Evolutionary conservation across 2,888 invertebrate genomes (phyloP).

Genomic region (Ypsolopha sequella): DNA sequence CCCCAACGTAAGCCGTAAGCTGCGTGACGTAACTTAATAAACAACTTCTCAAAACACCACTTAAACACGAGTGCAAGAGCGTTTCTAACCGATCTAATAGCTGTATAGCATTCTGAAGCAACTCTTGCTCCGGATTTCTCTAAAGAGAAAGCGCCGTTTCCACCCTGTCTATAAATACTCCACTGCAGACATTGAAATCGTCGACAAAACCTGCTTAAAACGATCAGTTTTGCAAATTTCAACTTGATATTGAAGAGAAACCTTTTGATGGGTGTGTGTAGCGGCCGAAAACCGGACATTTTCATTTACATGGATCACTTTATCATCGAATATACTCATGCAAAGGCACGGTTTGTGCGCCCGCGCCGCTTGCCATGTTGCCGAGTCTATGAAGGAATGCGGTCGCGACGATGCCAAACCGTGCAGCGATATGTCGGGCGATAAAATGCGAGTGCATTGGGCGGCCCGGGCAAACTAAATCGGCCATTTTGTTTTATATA

Average conservation of each 20-base stretch:
- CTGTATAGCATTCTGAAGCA: too few relatives aligned
- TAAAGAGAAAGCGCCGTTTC: too few relatives aligned
- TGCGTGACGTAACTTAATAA: not conserved
- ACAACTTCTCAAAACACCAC: too few relatives aligned
- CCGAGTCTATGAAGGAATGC: conserved; percentile 50
- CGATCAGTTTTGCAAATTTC: too few relatives aligned
- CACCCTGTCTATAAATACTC: too few relatives aligned
- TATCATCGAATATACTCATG: conserved; percentile 34
- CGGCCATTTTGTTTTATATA: conserved; percentile 40
- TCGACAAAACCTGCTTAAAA: too few relatives aligned
- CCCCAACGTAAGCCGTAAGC: not conserved
- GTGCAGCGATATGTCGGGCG: conserved; percentile 35
- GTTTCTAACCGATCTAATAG: too few relatives aligned
- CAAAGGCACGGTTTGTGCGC: conserved; percentile 34
- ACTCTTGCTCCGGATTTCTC: too few relatives aligned
- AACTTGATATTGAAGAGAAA: too few relatives aligned
- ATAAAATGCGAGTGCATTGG: conserved; percentile 59
- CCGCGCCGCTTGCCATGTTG: conserved; percentile 22
- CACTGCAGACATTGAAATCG: too few relatives aligned
- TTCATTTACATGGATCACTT: conserved; percentile 35
- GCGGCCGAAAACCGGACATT: conserved; percentile 16
- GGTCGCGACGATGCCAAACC: conserved; percentile 54
- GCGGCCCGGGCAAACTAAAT: conserved; percentile 44
- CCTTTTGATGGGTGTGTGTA: too few relatives aligned
- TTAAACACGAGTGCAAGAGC: too few relatives aligned